These are phyloP conservation scores for Arvicanthis niloticus DNA, from an alignment of 2,113 vertebrate species.

Conservation along the genomic window DNA sequence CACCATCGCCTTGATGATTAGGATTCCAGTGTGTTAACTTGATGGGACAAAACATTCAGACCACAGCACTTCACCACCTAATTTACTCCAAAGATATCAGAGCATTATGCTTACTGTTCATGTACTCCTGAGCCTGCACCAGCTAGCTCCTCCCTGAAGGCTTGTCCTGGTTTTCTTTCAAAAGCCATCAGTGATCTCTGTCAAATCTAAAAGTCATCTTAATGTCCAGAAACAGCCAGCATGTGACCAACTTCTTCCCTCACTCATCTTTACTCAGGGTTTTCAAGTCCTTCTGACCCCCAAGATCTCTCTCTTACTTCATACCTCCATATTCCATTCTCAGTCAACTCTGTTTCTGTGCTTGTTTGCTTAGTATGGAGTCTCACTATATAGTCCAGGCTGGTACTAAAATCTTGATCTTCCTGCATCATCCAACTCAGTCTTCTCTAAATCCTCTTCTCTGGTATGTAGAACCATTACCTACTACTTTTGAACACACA, in stretches of 20 bases:
- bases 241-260: background rate
- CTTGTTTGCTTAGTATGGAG: background rate
- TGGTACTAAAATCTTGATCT: background rate
- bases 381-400: background rate
- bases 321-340: background rate
- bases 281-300: background rate
- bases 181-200: background rate
- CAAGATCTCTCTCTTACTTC: background rate
- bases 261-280: background rate
- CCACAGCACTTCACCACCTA: background rate
- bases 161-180: background rate
- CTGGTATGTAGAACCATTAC: background rate
- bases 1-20: background rate
- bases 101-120: background rate
- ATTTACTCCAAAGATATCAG: background rate
- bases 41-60: background rate
- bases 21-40: background rate
- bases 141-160: background rate
- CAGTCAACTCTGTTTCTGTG: background rate
- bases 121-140: background rate
- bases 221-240: background rate
- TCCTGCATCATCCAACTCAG: background rate
- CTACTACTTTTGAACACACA: background rate
- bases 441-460: conserved; percentile 1
- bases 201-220: background rate